Evolutionary conservation across 2,113 vertebrate genomes (phyloP), one percentile per base, ranked within the genome.

Genomic region (Empidonax traillii): DNA sequence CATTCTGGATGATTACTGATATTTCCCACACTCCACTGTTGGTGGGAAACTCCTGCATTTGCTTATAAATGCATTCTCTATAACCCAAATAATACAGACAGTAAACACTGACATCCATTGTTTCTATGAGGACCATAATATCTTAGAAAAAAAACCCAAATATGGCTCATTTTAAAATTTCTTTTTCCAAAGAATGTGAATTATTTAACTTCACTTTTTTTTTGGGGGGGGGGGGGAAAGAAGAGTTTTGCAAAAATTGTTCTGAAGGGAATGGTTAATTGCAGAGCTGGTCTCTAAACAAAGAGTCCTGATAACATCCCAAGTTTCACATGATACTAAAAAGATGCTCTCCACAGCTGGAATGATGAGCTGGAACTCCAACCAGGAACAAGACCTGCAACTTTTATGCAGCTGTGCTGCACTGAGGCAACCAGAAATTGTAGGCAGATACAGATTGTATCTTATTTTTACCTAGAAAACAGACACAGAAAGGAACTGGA

Each of bases 151-250:
- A 85, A 12, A 4, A 8, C 10, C 9, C 14, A 75, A 55, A 59
- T 7, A 5, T 19, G 5, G 3, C 9, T 78, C 5, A 3, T 25
- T 18, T 76, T 76, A 18, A 2, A 13, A 14, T 59, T 78, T 10
- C 2, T 79, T 74, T 78, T 78, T 67, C 33, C 19, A 52, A 69
- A 55, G 7, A 27, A 33, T 35, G 14, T 27, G 37, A 74, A 46
- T 67, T 62, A 28, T 69, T 73, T 62, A 56, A 56, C 22, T 28
- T 47, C 12, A 49, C 6, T 16, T 27, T 30, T 24, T 15, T 9
- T n/a, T n/a, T n/a, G n/a, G n/a, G n/a, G 16, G 2, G 13, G 5
- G 4, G 5, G 9, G 6, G 0, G 0, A 0, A 1, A 12, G 7
- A 10, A n/a, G 43, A 23, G 6, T 8, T 58, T 67, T 51, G 22